Conservation (phyloP, 30 jellyfish, hydroid and myxozoan genomes). For the Pseudorhiza aurosa region DNA sequence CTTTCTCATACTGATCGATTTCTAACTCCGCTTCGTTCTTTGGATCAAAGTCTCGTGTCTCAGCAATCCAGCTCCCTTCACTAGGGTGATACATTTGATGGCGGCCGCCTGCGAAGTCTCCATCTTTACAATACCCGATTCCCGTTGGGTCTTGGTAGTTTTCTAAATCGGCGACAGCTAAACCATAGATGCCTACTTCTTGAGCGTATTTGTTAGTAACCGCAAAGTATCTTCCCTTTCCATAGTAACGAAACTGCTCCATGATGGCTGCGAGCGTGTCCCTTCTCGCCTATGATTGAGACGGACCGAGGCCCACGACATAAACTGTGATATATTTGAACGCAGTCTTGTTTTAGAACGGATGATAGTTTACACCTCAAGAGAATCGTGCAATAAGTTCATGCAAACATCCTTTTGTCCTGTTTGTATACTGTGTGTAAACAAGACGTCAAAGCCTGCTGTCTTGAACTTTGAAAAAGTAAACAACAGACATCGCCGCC, state of each 20-base stretch:
- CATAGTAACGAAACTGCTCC: slow-evolving; percentile 49
- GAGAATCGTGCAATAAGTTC: not conserved
- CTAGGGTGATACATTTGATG: not conserved
- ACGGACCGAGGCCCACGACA: not conserved
- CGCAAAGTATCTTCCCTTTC: slow-evolving; percentile 58
- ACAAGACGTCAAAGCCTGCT: slow-evolving; percentile 7
- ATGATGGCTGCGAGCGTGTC: not conserved
- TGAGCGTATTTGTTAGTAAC: slow-evolving; percentile 26
- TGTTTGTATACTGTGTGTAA: not conserved
- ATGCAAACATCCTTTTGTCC: not conserved
- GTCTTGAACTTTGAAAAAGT: slow-evolving; percentile 14
- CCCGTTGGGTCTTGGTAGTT: not conserved
- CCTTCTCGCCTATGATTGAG: not conserved
- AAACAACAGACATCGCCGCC: slow-evolving; percentile 25
- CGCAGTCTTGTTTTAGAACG: not conserved
- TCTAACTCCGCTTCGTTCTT: not conserved
- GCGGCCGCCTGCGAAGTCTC: not conserved
- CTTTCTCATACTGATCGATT: not conserved
- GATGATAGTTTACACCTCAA: slow-evolving; percentile 14
- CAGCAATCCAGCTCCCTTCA: too few relatives aligned
- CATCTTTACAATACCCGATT: not conserved
- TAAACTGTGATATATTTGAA: not conserved
- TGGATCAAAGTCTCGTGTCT: not conserved
- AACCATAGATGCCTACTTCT: not conserved
- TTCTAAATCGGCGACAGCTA: not conserved